Percentiles rank a stretch among this genome's conserved stretches.
Conservation (phyloP, 2,113 vertebrate genomes). For the Carassius gibelio region DNA sequence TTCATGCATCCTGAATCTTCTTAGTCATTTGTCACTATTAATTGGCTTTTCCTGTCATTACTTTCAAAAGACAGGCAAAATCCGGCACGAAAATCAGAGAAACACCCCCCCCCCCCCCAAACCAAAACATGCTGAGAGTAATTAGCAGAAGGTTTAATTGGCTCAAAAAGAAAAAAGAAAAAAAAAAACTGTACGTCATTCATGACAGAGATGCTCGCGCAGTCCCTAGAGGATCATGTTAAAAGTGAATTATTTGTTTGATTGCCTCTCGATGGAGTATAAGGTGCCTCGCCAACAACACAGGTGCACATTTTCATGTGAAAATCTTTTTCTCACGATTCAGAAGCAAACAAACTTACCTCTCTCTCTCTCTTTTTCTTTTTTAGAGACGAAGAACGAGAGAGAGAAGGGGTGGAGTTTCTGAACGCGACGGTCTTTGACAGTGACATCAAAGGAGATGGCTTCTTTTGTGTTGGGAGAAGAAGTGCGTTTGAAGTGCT, state of each 20-base stretch:
- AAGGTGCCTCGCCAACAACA: constrained; percentile 64
- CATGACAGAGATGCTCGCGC: constrained; percentile 15
- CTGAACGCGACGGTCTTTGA: constrained; percentile 71
- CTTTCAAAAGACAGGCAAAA: constrained; percentile 40
- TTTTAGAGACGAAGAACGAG: constrained; percentile 54
- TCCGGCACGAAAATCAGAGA: constrained; percentile 7
- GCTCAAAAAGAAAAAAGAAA: neutral
- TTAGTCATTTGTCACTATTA: constrained; percentile 54
- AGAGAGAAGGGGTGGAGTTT: constrained; percentile 71
- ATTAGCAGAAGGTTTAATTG: constrained; percentile 52
- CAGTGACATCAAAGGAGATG: constrained; percentile 79
- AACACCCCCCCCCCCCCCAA: neutral
- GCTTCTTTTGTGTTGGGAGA: constrained; percentile 78
- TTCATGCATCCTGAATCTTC: constrained; percentile 39
- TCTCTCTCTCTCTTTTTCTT: constrained; percentile 58
- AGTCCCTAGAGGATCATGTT: constrained; percentile 35
- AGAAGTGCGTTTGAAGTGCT: constrained; percentile 75
- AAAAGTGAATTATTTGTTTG: constrained; percentile 53
- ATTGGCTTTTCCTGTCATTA: constrained; percentile 46
- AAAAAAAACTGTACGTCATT: neutral
- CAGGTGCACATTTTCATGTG: constrained; percentile 76
- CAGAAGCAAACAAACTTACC: constrained; percentile 39
- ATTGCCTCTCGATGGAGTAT: constrained; percentile 63
- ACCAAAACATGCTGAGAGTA: constrained; percentile 34
- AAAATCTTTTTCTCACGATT: constrained; percentile 68